phyloP scores from a whole-genome alignment of 2,797 vertebrate species.

The Natrix natrix region DNA sequence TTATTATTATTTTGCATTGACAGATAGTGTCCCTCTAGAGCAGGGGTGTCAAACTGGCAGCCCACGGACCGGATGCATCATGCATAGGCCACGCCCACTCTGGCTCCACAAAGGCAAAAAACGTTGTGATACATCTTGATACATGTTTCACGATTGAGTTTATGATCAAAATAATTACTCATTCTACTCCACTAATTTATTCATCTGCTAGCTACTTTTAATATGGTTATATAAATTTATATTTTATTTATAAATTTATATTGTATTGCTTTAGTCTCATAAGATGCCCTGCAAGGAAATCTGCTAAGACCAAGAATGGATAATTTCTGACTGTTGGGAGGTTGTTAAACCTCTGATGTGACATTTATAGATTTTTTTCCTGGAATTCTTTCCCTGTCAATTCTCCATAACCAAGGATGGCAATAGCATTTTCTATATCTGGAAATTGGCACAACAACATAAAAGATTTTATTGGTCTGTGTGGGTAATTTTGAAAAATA shows the following conservation, averaged over 20 bases:
- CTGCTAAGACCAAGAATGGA: not conserved
- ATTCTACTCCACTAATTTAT: not conserved
- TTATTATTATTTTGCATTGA: not conserved
- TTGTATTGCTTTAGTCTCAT: not conserved
- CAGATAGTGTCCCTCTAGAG: not conserved
- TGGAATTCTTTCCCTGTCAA: not conserved
- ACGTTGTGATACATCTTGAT: too few species aligned
- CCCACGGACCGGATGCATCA: fast-evolving
- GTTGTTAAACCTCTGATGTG: not conserved
- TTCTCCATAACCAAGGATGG: not conserved
- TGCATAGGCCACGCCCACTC: too few species aligned
- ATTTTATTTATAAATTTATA: not conserved
- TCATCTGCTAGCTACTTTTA: not conserved
- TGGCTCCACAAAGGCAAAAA: too few species aligned
- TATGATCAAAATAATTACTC: not conserved
- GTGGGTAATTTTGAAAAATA: not conserved
- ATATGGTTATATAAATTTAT: not conserved
- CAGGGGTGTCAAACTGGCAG: too few species aligned
- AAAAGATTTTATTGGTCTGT: not conserved
- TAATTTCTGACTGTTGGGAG: not conserved
- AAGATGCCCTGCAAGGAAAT: not conserved
- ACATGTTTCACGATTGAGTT: too few species aligned
- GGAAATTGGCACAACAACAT: not conserved
- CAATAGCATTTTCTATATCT: not conserved
- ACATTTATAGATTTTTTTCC: not conserved